Conservation (phyloP, 64 coral and sea anemone species). For the Exaiptasia diaphana region DNA sequence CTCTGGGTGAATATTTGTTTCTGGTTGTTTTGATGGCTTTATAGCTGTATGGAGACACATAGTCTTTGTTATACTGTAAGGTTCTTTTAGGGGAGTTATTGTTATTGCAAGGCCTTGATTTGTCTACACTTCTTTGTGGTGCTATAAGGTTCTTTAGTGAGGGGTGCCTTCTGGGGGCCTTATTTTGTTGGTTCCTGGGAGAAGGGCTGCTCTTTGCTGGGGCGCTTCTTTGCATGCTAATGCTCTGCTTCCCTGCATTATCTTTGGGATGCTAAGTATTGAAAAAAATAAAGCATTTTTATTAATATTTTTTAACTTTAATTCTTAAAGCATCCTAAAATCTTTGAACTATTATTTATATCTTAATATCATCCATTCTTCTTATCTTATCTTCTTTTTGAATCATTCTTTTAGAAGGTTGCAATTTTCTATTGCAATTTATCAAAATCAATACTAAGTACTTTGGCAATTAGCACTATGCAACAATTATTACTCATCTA, state of each 20-base stretch:
- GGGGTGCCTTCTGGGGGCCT: neutral
- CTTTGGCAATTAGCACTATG: too few species aligned
- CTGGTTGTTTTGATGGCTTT: too few species aligned
- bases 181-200: conserved; percentile 1
- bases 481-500: too few species aligned
- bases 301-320: neutral
- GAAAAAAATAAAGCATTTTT: neutral
- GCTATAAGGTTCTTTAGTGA: neutral
- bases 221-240: neutral
- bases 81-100: neutral
- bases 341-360: neutral
- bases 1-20: too few species aligned
- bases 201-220: neutral
- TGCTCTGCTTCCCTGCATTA: neutral
- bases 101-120: neutral
- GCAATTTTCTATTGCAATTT: too few species aligned
- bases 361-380: neutral
- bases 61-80: too few species aligned
- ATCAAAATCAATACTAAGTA: too few species aligned
- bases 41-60: too few species aligned
- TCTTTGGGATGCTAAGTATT: neutral
- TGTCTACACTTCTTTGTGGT: neutral
- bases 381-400: neutral
- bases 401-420: too few species aligned
- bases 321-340: too few species aligned